These are phyloP conservation scores for Hippocampus comes DNA, from an alignment of 2,113 vertebrate species.

Conservation along the genomic window DNA sequence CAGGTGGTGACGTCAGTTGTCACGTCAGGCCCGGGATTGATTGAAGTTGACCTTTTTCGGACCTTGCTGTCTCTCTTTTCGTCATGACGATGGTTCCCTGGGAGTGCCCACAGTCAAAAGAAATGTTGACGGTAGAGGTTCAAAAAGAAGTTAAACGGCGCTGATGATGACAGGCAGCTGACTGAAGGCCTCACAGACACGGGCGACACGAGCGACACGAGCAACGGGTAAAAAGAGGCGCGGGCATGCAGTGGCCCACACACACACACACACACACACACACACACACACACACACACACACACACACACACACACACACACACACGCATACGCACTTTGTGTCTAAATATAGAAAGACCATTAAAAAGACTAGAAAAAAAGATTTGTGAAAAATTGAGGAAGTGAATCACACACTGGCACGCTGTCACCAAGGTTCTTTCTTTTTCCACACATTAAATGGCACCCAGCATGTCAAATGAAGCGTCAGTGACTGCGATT, in stretches of 20 bases:
- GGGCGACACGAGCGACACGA: not conserved
- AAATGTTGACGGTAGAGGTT: too few relatives aligned
- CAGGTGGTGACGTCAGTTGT: conserved; percentile 27
- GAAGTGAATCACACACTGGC: conserved; percentile 31
- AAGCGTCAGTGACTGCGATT: conserved; percentile 36
- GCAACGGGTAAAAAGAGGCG: conserved; percentile 10
- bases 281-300: too few relatives aligned
- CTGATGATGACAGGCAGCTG: too few relatives aligned
- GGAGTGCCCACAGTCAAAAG: too few relatives aligned
- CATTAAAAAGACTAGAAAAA: conserved; percentile 9
- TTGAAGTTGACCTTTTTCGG: conserved; percentile 53
- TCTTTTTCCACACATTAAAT: conserved; percentile 57
- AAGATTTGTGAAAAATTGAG: not conserved
- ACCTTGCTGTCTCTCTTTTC: conserved; percentile 17
- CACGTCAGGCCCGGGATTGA: conserved; percentile 43
- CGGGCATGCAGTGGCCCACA: not conserved
- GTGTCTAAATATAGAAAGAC: conserved; percentile 46
- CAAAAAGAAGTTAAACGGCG: too few relatives aligned
- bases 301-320: too few relatives aligned
- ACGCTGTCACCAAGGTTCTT: conserved; percentile 34
- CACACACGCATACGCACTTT: not conserved
- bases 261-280: too few relatives aligned
- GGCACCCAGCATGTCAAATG: conserved; percentile 36
- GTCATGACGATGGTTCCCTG: not conserved
- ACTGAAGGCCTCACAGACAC: not conserved